Percentiles rank a stretch among this genome's conserved stretches.
phyloP scores from a whole-genome alignment of 2,113 vertebrate genomes.

The Panurus biarmicus region DNA sequence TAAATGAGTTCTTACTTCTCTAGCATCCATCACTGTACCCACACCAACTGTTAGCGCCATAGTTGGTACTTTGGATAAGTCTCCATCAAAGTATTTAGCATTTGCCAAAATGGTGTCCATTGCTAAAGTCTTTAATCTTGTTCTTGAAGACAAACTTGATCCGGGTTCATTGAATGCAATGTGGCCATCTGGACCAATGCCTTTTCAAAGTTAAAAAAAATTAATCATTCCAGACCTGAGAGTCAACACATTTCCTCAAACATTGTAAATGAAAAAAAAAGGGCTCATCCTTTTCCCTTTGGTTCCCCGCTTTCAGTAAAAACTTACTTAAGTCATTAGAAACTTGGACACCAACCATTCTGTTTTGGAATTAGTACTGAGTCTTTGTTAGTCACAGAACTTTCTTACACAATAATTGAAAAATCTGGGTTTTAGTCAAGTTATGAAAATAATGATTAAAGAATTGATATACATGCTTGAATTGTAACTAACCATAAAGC shows the following conservation, averaged over 20 bases:
- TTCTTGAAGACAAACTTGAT: slow-evolving; percentile 81
- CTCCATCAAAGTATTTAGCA: slow-evolving; percentile 81
- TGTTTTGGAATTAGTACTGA: background rate
- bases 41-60: slow-evolving; percentile 84
- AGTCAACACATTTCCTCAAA: slow-evolving; percentile 17
- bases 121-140: slow-evolving; percentile 80
- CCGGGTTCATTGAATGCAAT: slow-evolving; percentile 84
- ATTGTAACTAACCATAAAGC: background rate
- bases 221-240: background rate
- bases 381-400: background rate
- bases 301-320: background rate
- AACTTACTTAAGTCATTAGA: background rate
- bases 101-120: slow-evolving; percentile 85
- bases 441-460: background rate
- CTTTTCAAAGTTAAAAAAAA: slow-evolving; percentile 68
- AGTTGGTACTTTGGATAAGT: slow-evolving; percentile 81
- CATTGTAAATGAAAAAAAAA: background rate
- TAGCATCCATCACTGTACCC: slow-evolving; percentile 83
- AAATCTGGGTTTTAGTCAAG: background rate
- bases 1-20: slow-evolving; percentile 73
- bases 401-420: background rate
- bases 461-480: background rate
- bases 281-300: background rate
- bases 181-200: slow-evolving; percentile 83
- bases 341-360: slow-evolving; percentile 6